Percentiles rank a stretch among this genome's conserved stretches.
Evolutionary conservation across 1,140 invertebrate species (phyloP).

Genomic region (Camponotus floridanus): DNA sequence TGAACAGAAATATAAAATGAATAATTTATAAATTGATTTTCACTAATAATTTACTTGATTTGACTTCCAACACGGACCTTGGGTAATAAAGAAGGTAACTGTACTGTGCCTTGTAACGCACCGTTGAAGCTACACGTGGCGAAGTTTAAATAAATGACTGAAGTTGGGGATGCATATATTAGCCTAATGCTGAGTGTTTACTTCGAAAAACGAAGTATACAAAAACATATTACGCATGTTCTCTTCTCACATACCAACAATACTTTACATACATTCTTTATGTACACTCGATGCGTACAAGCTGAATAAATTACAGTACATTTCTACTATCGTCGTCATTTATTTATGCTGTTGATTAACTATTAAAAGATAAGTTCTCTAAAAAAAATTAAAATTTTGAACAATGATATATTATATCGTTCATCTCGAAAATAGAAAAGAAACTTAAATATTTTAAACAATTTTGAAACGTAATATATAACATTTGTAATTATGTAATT

Average conservation of each 20-base stretch:
- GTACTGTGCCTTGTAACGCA: neutral
- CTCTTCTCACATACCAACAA: slow-evolving; percentile 44
- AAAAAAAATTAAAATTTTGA: neutral
- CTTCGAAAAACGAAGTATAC: slow-evolving; percentile 22
- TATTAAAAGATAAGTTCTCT: neutral
- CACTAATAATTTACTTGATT: neutral
- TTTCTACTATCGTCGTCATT: slow-evolving; percentile 14
- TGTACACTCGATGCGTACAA: slow-evolving; percentile 24
- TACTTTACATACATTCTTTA: neutral
- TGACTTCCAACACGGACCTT: neutral
- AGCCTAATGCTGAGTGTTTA: slow-evolving; percentile 41
- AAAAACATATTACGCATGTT: slow-evolving; percentile 35
- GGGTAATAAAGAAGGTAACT: slow-evolving; percentile 5
- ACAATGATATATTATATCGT: neutral
- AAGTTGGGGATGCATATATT: slow-evolving; percentile 28
- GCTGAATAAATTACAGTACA: slow-evolving; percentile 26
- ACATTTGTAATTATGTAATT: too few relatives aligned
- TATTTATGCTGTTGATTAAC: neutral
- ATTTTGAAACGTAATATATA: neutral
- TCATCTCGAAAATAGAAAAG: neutral
- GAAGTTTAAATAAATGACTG: slow-evolving; percentile 22
- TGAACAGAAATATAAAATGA: slow-evolving; percentile 9
- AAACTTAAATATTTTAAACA: neutral
- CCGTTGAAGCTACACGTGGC: slow-evolving; percentile 15
- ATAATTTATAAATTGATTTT: slow-evolving; percentile 13